phyloP scores from a whole-genome alignment of 1,140 invertebrate genomes.

The Eubasilissa regina region DNA sequence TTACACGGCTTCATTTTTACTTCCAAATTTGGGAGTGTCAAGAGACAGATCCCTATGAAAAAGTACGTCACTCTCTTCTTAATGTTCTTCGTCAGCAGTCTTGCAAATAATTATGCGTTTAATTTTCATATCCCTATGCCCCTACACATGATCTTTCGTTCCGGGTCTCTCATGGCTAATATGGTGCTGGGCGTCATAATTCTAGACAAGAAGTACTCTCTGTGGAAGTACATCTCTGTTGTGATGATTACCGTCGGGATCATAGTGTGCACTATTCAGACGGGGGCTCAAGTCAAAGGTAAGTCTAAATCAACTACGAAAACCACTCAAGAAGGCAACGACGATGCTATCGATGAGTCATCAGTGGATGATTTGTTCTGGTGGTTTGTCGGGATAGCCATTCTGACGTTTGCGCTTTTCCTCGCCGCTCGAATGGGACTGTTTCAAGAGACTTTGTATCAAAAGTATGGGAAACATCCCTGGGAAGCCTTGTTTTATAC shows the following conservation, averaged over 20 bases:
- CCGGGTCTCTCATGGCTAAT: conserved; percentile 96
- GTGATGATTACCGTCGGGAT: conserved; percentile 95
- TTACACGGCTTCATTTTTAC: conserved; percentile 93
- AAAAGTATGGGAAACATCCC: conserved; percentile 93
- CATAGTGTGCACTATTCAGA: conserved; percentile 91
- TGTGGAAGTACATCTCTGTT: conserved; percentile 93
- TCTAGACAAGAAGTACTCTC: conserved; percentile 88
- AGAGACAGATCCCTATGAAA: conserved; percentile 81
- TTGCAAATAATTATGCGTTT: conserved; percentile 97
- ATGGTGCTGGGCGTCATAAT: conserved; percentile 96
- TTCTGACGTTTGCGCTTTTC: conserved; percentile 92
- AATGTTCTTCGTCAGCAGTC: conserved; percentile 94
- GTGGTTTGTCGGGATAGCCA: conserved; percentile 89
- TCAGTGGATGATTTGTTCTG: conserved; percentile 80
- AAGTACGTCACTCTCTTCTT: conserved; percentile 89
- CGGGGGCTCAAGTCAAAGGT: conserved; percentile 79
- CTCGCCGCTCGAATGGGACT: conserved; percentile 97
- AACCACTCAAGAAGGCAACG: conserved; percentile 67
- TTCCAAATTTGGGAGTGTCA: conserved; percentile 87
- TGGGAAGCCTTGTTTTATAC: conserved; percentile 96
- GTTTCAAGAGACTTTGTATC: conserved; percentile 93
- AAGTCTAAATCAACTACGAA: no score
- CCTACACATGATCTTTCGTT: conserved; percentile 98
- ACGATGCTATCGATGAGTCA: conserved; percentile 69
- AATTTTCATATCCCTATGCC: conserved; percentile 98